These are phyloP conservation scores for Podarcis cretensis DNA, from an alignment of 2,113 vertebrate genomes.

Conservation along the genomic window DNA sequence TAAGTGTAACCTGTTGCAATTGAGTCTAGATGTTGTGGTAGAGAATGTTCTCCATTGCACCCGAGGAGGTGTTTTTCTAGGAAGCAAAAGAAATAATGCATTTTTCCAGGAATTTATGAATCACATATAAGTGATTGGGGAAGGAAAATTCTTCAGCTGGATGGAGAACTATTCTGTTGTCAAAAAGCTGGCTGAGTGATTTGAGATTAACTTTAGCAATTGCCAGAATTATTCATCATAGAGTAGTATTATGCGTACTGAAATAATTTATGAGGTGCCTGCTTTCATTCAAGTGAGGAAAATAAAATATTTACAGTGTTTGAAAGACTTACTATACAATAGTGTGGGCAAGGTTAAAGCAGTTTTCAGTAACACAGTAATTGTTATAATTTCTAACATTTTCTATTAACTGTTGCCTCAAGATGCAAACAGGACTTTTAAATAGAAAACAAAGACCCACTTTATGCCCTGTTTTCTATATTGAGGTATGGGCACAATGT, in stretches of 20 bases:
- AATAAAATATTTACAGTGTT: neutral
- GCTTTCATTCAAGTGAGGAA: neutral
- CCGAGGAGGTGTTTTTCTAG: neutral
- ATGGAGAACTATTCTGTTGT: neutral
- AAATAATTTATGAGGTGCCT: neutral
- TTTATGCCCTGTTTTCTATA: neutral
- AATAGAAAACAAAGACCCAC: neutral
- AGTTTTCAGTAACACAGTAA: neutral
- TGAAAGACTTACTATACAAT: neutral
- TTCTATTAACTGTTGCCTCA: constrained; percentile 10
- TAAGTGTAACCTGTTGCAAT: neutral
- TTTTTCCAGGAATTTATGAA: neutral
- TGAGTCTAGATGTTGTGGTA: neutral
- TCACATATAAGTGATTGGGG: constrained; percentile 1
- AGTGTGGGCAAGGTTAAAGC: constrained; percentile 5
- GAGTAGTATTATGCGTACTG: neutral
- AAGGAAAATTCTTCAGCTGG: neutral
- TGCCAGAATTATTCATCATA: constrained; percentile 14
- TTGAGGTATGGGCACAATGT: neutral
- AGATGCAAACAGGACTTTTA: neutral
- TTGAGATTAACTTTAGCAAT: constrained; percentile 8
- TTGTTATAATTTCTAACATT: neutral
- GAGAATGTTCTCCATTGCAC: neutral
- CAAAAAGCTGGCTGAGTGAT: constrained; percentile 3
- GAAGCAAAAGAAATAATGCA: neutral